A percentile compares a stretch with the other conserved stretches of the same genome.
phyloP scores from a whole-genome alignment of 1,140 invertebrate genomes.

The Spodoptera litura region DNA sequence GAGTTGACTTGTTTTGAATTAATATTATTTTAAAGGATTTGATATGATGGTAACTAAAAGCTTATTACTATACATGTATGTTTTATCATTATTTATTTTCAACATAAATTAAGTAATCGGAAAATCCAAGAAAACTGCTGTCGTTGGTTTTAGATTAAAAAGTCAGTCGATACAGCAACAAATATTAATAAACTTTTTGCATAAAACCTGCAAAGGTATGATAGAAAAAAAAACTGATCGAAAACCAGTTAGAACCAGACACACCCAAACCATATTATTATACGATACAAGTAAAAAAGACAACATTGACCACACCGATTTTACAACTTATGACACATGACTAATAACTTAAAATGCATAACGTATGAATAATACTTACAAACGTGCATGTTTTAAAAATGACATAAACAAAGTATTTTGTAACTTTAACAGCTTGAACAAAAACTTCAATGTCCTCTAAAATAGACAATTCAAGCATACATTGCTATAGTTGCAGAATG shows the following conservation, averaged over 20 bases:
- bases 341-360: conserved; percentile 36
- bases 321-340: not conserved
- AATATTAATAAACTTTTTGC: no score
- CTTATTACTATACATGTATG: no score
- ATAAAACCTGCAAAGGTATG: no score
- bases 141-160: no score
- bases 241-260: not conserved
- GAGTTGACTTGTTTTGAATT: not conserved
- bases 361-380: conserved; percentile 37
- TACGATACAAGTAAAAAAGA: not conserved
- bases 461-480: conserved; percentile 41
- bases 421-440: not conserved
- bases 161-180: no score
- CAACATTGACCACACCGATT: not conserved
- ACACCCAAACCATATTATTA: not conserved
- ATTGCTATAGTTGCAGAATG: conserved; percentile 56
- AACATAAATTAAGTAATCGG: no score
- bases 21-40: no score
- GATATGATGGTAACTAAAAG: no score
- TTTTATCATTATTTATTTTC: no score
- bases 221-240: no score
- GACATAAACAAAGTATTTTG: conserved; percentile 26
- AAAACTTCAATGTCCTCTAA: not conserved
- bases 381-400: conserved; percentile 33
- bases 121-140: no score